These are phyloP conservation scores for Tonatia bakeri DNA, from an alignment of 2,113 vertebrate genomes.

Conservation along the genomic window DNA sequence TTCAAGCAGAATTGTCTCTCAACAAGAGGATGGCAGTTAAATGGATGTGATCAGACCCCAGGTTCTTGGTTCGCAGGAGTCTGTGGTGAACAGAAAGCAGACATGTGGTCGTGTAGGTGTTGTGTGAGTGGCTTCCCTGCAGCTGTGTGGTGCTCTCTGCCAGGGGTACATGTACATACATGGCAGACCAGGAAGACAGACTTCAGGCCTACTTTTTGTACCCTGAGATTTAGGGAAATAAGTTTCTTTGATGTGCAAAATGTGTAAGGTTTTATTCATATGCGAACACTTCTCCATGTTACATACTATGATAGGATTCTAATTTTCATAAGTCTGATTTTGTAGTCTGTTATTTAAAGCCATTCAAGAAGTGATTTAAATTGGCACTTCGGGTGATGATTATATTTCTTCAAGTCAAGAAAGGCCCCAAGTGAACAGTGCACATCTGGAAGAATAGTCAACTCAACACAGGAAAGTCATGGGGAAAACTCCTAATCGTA, in stretches of 20 bases:
- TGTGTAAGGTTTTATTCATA: background rate
- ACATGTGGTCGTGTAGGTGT: rapidly evolving
- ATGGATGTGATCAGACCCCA: background rate
- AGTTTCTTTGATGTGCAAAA: background rate
- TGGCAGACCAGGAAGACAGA: background rate
- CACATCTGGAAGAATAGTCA: background rate
- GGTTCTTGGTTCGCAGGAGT: background rate
- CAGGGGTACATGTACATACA: rapidly evolving
- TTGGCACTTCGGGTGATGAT: background rate
- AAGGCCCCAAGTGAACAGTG: background rate
- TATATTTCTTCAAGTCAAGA: conserved; percentile 3
- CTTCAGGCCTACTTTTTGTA: background rate
- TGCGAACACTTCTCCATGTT: background rate
- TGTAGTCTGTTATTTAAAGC: background rate
- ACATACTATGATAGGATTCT: background rate
- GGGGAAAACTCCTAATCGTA: background rate
- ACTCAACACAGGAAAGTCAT: background rate
- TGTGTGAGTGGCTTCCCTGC: background rate
- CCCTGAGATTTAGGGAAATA: background rate
- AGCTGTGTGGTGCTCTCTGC: no score
- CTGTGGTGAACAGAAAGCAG: background rate
- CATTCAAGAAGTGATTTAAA: background rate
- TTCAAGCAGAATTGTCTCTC: background rate
- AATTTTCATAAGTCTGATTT: background rate
- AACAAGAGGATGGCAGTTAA: background rate